Evolutionary conservation across 2,113 vertebrate species (phyloP).

Genomic region (Casuarius casuarius): DNA sequence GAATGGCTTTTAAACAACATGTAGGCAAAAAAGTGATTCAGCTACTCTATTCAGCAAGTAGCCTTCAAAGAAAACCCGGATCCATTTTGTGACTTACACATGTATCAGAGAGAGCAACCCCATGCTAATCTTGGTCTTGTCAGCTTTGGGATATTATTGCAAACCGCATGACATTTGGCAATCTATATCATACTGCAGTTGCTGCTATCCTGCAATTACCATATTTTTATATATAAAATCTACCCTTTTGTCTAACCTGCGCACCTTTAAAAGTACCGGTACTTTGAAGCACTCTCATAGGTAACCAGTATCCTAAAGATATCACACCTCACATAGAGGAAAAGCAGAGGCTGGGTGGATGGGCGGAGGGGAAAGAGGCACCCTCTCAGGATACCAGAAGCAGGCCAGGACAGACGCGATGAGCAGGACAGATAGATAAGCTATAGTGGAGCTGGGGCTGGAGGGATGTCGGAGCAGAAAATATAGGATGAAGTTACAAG

Average conservation of each 20-base stretch:
- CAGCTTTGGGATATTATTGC: rapidly evolving
- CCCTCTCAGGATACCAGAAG: background rate
- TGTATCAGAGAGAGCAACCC: background rate
- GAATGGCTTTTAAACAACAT: background rate
- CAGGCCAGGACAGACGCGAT: background rate
- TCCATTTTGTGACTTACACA: background rate
- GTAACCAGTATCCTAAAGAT: background rate
- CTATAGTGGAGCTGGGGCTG: background rate
- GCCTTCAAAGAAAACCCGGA: background rate
- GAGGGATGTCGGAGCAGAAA: background rate
- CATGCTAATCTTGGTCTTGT: rapidly evolving
- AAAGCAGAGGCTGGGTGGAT: background rate
- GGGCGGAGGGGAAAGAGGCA: background rate
- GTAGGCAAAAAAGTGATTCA: background rate
- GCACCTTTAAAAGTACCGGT: background rate
- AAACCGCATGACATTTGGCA: background rate
- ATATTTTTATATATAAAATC: background rate
- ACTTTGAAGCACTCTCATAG: background rate
- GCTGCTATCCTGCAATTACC: background rate
- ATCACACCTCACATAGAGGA: background rate
- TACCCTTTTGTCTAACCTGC: background rate
- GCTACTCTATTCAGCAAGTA: background rate
- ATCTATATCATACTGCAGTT: rapidly evolving
- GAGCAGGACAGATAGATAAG: background rate
- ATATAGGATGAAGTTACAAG: background rate